A percentile compares a stretch with the other conserved stretches of the same genome.
Evolutionary conservation across 2,888 invertebrate genomes (phyloP).

Genomic region (Glaucopsyche alexis): DNA sequence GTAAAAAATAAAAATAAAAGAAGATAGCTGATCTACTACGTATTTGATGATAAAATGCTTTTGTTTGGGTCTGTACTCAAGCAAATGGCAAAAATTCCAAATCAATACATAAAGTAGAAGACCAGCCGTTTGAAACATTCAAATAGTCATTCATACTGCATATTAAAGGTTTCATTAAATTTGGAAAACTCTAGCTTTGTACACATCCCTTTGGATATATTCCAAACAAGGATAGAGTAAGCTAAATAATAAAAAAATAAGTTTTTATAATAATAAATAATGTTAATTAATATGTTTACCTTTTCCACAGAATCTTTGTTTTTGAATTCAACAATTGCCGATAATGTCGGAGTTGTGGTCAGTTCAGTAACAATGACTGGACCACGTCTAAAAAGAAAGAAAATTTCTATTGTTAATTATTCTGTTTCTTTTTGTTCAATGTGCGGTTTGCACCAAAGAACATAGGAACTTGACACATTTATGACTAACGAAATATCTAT

Average conservation of each 20-base stretch:
- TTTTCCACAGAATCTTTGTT: slow-evolving; percentile 79
- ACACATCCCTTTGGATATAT: slow-evolving; percentile 45
- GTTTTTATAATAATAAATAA: slow-evolving; percentile 47
- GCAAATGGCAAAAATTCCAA: slow-evolving; percentile 34
- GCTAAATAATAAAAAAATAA: slow-evolving; percentile 45
- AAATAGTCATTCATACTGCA: slow-evolving; percentile 73
- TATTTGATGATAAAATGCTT: slow-evolving; percentile 30
- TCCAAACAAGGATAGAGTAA: slow-evolving; percentile 39
- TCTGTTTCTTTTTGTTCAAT: slow-evolving; percentile 56
- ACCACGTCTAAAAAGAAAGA: slow-evolving; percentile 80
- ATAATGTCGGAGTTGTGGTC: slow-evolving; percentile 80
- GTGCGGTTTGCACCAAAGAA: slow-evolving; percentile 60
- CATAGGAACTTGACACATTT: slow-evolving; percentile 47
- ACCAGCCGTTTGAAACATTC: slow-evolving; percentile 74
- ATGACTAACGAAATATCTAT: slow-evolving; percentile 22
- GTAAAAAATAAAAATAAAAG: background rate
- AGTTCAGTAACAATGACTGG: slow-evolving; percentile 80
- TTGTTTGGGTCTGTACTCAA: slow-evolving; percentile 31
- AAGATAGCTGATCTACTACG: slow-evolving; percentile 39
- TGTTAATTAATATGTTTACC: slow-evolving; percentile 76
- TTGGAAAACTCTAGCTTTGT: slow-evolving; percentile 63
- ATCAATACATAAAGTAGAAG: slow-evolving; percentile 50
- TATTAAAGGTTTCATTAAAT: slow-evolving; percentile 53
- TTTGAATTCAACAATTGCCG: slow-evolving; percentile 80
- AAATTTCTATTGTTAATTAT: slow-evolving; percentile 75